Evolutionary conservation across 1,140 invertebrate species (phyloP), one percentile per base, ranked within the genome.

Genomic region (Achatina immaculata): DNA sequence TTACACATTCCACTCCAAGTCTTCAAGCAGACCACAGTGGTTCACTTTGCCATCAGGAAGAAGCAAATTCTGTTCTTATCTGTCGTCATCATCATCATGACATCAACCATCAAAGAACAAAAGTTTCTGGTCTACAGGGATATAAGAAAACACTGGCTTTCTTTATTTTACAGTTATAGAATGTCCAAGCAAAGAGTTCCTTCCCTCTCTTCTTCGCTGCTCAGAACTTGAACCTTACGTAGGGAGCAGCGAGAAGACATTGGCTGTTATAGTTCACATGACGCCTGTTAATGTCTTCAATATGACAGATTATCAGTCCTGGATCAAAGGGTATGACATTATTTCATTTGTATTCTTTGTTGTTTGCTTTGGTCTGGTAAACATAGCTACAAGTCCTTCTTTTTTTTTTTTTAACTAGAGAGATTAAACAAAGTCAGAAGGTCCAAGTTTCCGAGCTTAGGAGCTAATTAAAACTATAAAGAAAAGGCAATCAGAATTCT

Each of bases 251-350:
- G 14, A 69, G 71, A 28, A 14, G 9, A 43, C 77, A 14, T 51
- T 79, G 9, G 31, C 77, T 51, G 28, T 79, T 42, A 51, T 79
- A n/a, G 77, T 79, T 1, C 77, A 79, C 43, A 79, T 79, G 77
- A 69, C 65, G 21, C 77, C 77, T 40, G 14, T 28, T 21, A 24
- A 48, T 38, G 66, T 79, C 31, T 79, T 40, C 55, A 71, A 71
- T 28, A n/a, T 19, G 7, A 28, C 36, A 31, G 31, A 45, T 6
- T 79, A 79, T 31, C 77, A 79, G 45, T n/a, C 40, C 2, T 79
- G 77, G 77, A 79, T 79, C 65, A 45, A 42, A 21, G 40, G 77
- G 77, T 79, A 38, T 36, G 7, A n/a, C 38, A 16, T 68, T 34
- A 68, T 16, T n/a, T 68, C 24, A 51, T 51, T 14, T 51, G 48